phyloP scores from a whole-genome alignment of 1,140 invertebrate genomes.

The Zaprionus ornatus region DNA sequence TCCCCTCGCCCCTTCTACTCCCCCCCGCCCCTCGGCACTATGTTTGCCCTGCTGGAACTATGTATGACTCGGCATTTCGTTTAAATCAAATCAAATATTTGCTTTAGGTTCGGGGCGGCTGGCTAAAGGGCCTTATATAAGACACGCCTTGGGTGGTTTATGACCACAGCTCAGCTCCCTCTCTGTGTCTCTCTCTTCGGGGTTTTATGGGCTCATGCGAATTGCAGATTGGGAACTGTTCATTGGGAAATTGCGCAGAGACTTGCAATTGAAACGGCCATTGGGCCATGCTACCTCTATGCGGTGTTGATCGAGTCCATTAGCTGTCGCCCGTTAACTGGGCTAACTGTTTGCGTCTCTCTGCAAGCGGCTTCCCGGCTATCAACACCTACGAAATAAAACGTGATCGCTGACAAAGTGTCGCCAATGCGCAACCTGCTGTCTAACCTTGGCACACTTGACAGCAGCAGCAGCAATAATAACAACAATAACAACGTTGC shows the following conservation, averaged over 20 bases:
- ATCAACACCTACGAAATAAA: constrained; percentile 75
- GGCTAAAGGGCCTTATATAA: constrained; percentile 66
- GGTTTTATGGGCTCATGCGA: constrained; percentile 24
- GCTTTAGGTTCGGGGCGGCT: constrained; percentile 35
- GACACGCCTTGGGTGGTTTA: constrained; percentile 73
- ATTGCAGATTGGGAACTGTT: constrained; percentile 22
- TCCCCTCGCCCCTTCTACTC: neutral
- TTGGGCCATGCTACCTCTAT: constrained; percentile 11
- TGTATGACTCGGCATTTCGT: constrained; percentile 68
- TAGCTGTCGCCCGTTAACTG: constrained; percentile 49
- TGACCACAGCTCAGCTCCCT: constrained; percentile 22
- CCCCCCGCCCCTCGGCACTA: neutral
- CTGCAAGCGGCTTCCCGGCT: constrained; percentile 11
- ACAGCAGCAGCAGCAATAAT: neutral
- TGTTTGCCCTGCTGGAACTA: neutral
- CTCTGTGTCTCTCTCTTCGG: neutral
- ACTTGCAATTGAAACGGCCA: constrained; percentile 39
- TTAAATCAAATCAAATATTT: constrained; percentile 81
- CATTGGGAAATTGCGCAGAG: constrained; percentile 24
- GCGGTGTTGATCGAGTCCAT: constrained; percentile 47
- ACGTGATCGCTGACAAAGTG: constrained; percentile 54
- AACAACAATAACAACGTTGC: neutral
- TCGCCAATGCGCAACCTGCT: constrained; percentile 47
- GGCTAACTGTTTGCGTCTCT: constrained; percentile 8
- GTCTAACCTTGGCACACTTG: constrained; percentile 72